These are phyloP conservation scores for Microctonus hyperodae DNA, from an alignment of 2,888 invertebrate species.

Conservation along the genomic window DNA sequence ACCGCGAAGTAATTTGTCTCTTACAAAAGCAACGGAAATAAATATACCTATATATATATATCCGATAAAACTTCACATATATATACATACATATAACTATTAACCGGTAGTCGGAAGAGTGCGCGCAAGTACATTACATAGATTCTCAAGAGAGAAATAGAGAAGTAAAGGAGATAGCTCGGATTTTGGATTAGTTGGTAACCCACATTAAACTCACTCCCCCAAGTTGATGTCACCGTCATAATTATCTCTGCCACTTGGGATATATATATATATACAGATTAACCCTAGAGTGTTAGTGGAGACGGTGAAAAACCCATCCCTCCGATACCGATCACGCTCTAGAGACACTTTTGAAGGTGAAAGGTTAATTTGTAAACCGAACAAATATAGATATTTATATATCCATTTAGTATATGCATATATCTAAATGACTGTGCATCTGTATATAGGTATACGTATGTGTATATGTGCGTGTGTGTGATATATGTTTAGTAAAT, in stretches of 20 bases:
- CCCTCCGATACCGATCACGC: background rate
- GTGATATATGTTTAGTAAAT: background rate
- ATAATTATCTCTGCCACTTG: background rate
- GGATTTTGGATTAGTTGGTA: slow-evolving; percentile 20
- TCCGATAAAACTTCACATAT: too few relatives aligned
- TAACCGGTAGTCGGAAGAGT: background rate
- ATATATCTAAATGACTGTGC: too few relatives aligned
- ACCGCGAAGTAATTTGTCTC: slow-evolving; percentile 2
- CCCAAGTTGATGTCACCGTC: slow-evolving; percentile 7
- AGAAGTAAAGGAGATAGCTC: background rate
- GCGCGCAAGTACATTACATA: background rate
- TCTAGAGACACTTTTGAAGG: slow-evolving; percentile 5
- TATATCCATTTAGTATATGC: background rate
- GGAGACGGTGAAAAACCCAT: slow-evolving; percentile 7
- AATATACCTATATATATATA: background rate
- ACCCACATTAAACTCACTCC: slow-evolving; percentile 23
- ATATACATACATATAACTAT: too few relatives aligned
- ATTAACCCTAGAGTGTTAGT: background rate
- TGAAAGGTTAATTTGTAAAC: slow-evolving; percentile 9
- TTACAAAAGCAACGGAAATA: background rate
- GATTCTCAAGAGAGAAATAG: slow-evolving; percentile 1
- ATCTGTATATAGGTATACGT: background rate
- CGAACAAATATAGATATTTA: background rate
- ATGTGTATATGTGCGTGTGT: background rate
- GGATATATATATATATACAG: background rate